Conservation (phyloP, 2,888 invertebrate genomes). For the Dynastes tityus region DNA sequence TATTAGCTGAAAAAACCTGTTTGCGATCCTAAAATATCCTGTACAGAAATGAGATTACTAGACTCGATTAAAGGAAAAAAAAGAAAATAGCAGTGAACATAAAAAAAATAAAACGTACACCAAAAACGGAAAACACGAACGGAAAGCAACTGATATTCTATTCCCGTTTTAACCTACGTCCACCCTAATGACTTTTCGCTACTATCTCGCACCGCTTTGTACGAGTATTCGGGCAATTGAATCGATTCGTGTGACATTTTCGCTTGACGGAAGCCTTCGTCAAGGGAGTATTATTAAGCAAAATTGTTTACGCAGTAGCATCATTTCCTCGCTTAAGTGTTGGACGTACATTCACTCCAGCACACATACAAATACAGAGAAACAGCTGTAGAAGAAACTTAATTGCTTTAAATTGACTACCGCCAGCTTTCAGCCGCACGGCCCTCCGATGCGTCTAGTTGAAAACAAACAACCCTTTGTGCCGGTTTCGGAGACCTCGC, state of each 20-base stretch:
- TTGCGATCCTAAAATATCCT: too few species aligned
- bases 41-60: too few species aligned
- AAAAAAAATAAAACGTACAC: background rate
- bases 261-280: conserved; percentile 9
- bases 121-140: background rate
- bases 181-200: background rate
- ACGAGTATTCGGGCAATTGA: conserved; percentile 1
- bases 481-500: conserved; percentile 1
- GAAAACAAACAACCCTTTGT: conserved; percentile 43
- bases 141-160: background rate
- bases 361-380: background rate
- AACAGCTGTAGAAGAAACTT: conserved; percentile 38
- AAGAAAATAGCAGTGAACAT: background rate
- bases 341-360: background rate
- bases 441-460: conserved; percentile 28
- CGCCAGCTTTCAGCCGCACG: conserved; percentile 41
- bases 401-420: conserved; percentile 44
- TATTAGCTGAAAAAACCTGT: too few species aligned
- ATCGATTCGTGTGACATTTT: conserved; percentile 6
- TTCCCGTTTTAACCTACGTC: background rate
- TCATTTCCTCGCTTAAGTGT: background rate
- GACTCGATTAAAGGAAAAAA: too few species aligned
- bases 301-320: background rate
- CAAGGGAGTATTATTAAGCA: conserved; percentile 5
- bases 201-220: background rate